These are phyloP conservation scores for Crematogaster levior DNA, from an alignment of 2,888 invertebrate genomes.

Conservation along the genomic window DNA sequence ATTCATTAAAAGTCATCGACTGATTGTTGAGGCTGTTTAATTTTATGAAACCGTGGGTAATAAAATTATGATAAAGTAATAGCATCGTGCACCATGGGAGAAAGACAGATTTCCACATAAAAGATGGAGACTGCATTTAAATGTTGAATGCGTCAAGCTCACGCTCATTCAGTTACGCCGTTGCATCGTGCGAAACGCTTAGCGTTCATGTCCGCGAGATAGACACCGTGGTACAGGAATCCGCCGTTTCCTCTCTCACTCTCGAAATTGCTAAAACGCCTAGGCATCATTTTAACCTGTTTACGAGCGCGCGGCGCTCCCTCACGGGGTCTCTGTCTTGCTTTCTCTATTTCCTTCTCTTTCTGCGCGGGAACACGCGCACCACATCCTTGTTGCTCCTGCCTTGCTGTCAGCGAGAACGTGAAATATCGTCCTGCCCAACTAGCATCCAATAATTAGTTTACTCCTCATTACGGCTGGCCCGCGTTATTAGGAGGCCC, in stretches of 20 bases:
- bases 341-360: constrained; percentile 26
- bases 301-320: constrained; percentile 63
- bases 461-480: constrained; percentile 84
- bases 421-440: constrained; percentile 84
- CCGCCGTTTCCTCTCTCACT: constrained; percentile 42
- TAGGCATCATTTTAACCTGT: constrained; percentile 62
- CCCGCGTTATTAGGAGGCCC: constrained; percentile 81
- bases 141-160: neutral
- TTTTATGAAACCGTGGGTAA: neutral
- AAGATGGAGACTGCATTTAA: neutral
- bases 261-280: constrained; percentile 53
- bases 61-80: neutral
- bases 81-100: neutral
- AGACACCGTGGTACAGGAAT: constrained; percentile 9
- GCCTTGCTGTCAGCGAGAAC: constrained; percentile 81
- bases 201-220: constrained; percentile 17
- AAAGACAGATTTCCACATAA: neutral
- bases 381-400: constrained; percentile 77
- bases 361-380: constrained; percentile 41
- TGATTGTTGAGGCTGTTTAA: neutral
- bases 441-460: constrained; percentile 84
- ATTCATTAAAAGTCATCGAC: neutral
- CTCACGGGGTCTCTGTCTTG: constrained; percentile 20
- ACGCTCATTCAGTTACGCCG: constrained; percentile 5
- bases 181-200: constrained; percentile 23